Percentiles rank a stretch among this genome's conserved stretches.
These are phyloP conservation scores for Temnopleurus reevesii DNA, from an alignment of 53 echinoderm and acorn worm genomes.

Conservation along the genomic window DNA sequence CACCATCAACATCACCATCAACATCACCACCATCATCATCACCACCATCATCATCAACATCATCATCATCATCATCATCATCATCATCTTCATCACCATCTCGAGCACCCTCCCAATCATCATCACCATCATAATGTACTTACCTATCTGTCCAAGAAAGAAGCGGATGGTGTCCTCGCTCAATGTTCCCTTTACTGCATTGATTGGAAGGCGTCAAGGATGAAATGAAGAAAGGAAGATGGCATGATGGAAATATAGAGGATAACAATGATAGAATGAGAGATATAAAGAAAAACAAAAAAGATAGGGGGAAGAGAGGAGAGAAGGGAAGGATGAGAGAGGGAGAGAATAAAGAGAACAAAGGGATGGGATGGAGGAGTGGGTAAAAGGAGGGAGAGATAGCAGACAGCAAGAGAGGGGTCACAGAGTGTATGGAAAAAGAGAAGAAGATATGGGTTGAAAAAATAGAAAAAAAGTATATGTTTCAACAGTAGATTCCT, in stretches of 20 bases:
- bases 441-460: neutral
- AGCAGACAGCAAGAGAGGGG: neutral
- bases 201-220: neutral
- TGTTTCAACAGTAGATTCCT: too few species aligned
- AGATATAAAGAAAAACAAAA: neutral
- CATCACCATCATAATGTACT: neutral
- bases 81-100: neutral
- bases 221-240: neutral
- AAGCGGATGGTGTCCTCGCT: constrained; percentile 96
- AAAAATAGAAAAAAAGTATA: neutral
- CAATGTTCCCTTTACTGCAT: constrained; percentile 87
- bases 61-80: neutral
- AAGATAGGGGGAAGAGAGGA: neutral
- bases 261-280: neutral
- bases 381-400: too few species aligned
- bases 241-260: neutral
- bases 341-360: too few species aligned
- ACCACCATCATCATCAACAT: neutral
- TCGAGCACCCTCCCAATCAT: neutral
- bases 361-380: too few species aligned
- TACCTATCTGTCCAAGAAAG: constrained; percentile 93
- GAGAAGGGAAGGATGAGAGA: neutral
- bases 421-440: neutral
- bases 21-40: too few species aligned
- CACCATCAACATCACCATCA: too few species aligned